A percentile compares a stretch with the other conserved stretches of the same genome.
Conservation (phyloP, 2,888 invertebrate genomes). For the Clusia tigrina region DNA sequence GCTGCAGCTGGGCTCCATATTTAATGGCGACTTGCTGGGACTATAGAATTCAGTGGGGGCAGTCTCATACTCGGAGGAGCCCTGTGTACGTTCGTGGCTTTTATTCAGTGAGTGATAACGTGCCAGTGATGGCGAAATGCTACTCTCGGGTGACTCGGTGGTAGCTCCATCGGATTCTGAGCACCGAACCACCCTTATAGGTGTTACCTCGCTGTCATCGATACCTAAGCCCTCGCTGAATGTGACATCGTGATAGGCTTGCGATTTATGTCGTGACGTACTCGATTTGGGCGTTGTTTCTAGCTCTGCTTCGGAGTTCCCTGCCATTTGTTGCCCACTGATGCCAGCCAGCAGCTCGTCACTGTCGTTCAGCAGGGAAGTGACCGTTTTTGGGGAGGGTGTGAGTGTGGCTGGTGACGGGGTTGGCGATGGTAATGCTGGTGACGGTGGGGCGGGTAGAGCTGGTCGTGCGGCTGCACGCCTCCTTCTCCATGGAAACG, state of each 20-base stretch:
- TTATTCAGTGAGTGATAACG: slow-evolving; percentile 44
- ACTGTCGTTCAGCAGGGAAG: neutral
- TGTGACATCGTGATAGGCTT: slow-evolving; percentile 53
- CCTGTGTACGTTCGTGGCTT: slow-evolving; percentile 30
- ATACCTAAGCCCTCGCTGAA: slow-evolving; percentile 58
- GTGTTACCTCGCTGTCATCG: slow-evolving; percentile 45
- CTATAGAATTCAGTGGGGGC: slow-evolving; percentile 34
- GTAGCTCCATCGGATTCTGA: neutral
- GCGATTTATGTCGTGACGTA: slow-evolving; percentile 42
- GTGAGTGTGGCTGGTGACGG: slow-evolving; percentile 16
- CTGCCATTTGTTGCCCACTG: too few relatives aligned
- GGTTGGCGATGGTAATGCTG: slow-evolving; percentile 4
- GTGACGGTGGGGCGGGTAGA: slow-evolving; percentile 26
- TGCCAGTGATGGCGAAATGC: slow-evolving; percentile 35
- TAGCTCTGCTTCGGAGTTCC: too few relatives aligned
- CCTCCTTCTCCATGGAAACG: slow-evolving; percentile 61
- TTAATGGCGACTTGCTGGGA: slow-evolving; percentile 10
- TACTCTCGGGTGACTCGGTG: slow-evolving; percentile 41
- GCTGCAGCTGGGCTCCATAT: slow-evolving; percentile 30
- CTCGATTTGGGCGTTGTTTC: neutral
- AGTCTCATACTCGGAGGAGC: slow-evolving; percentile 40
- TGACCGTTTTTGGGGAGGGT: slow-evolving; percentile 27
- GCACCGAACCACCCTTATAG: slow-evolving; percentile 18
- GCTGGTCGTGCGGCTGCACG: slow-evolving; percentile 28
- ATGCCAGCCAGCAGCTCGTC: neutral